These are phyloP conservation scores for Mobula birostris DNA, from an alignment of 2,113 vertebrate species.

Conservation along the genomic window DNA sequence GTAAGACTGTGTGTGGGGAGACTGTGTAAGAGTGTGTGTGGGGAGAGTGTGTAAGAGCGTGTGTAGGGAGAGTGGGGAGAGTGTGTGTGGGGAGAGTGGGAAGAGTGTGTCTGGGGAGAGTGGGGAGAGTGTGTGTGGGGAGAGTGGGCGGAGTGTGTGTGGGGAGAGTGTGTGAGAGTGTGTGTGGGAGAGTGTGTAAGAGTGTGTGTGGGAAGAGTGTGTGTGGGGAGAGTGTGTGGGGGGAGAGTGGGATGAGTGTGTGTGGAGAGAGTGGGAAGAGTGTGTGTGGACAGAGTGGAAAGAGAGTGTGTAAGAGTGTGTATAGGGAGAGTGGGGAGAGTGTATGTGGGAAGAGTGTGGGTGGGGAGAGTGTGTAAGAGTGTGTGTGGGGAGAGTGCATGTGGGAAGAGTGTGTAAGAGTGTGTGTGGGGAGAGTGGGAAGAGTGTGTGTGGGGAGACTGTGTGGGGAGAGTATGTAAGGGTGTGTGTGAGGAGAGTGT, in stretches of 20 bases:
- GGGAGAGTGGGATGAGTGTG: no score
- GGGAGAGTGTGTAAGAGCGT: background rate
- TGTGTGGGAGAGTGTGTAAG: background rate
- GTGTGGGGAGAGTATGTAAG: no score
- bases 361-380: background rate
- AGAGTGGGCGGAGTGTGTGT: background rate
- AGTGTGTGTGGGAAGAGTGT: no score
- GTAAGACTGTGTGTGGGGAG: background rate
- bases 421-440: background rate
- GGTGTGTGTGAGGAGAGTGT: background rate
- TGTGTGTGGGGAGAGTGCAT: no score
- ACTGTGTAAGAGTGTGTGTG: background rate
- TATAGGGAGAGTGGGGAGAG: background rate
- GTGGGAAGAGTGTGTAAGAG: background rate
- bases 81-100: no score
- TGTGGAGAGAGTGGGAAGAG: background rate
- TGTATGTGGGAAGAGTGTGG: background rate
- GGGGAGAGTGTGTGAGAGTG: background rate
- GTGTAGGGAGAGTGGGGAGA: no score
- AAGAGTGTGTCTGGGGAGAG: background rate
- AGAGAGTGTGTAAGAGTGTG: background rate
- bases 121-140: background rate
- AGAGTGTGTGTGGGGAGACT: no score
- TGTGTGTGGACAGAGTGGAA: no score
- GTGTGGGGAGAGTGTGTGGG: no score